phyloP scores from a whole-genome alignment of 1,140 invertebrate species.

The Cherax quadricarinatus region DNA sequence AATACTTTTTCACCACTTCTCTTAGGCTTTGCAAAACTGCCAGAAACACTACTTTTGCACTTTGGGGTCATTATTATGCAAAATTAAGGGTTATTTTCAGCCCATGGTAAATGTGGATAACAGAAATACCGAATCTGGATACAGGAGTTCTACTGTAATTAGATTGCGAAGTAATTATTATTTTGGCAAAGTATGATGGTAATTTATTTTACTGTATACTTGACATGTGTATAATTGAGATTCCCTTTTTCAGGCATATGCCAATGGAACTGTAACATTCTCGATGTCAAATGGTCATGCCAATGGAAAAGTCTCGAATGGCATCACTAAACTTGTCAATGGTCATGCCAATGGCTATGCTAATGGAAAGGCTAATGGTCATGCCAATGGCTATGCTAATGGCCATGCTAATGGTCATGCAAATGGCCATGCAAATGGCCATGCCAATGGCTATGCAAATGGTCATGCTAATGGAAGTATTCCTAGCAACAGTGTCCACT shows the following conservation, averaged over 20 bases:
- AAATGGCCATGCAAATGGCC: conserved; percentile 83
- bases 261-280: conserved; percentile 84
- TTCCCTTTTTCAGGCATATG: conserved; percentile 54
- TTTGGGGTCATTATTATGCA: no score
- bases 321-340: conserved; percentile 77
- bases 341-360: conserved; percentile 82
- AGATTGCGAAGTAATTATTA: no score
- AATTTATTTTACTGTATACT: no score
- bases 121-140: no score
- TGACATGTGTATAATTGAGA: no score
- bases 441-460: conserved; percentile 77
- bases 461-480: conserved; percentile 77
- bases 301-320: conserved; percentile 79
- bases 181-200: no score
- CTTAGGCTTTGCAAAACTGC: no score
- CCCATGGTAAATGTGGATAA: no score
- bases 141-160: no score
- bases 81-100: no score
- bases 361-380: conserved; percentile 81
- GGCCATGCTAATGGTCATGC: conserved; percentile 83
- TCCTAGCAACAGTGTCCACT: conserved; percentile 28
- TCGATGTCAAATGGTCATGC: conserved; percentile 78
- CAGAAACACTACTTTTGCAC: no score
- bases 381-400: conserved; percentile 82
- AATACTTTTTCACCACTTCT: no score